These are phyloP conservation scores for Zalophus californianus DNA, from an alignment of 2,797 vertebrate genomes.

Conservation along the genomic window DNA sequence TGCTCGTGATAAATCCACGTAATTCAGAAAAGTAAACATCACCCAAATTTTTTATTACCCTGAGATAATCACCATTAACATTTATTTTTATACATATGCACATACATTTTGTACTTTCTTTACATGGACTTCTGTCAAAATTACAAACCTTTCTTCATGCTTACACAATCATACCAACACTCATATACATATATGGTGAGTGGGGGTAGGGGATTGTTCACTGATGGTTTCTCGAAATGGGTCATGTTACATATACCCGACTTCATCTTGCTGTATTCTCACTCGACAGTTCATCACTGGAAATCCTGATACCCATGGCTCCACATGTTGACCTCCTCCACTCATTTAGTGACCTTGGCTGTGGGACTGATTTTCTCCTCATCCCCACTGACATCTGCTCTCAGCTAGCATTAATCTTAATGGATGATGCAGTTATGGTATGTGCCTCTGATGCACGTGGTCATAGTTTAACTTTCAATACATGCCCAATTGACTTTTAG, in stretches of 20 bases:
- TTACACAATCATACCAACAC: background rate
- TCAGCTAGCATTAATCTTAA: background rate
- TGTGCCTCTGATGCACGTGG: background rate
- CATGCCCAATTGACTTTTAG: background rate
- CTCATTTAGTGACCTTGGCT: background rate
- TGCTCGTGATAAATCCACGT: background rate
- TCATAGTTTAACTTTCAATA: background rate
- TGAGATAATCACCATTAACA: background rate
- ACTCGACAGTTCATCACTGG: background rate
- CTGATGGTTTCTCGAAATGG: background rate
- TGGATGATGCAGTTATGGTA: background rate
- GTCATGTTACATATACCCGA: background rate
- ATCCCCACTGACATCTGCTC: background rate
- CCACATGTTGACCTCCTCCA: background rate
- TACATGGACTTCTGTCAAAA: background rate
- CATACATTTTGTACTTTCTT: background rate
- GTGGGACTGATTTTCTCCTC: background rate
- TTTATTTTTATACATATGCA: background rate
- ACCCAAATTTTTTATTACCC: background rate
- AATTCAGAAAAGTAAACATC: slow-evolving; percentile 24
- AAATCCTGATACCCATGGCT: background rate
- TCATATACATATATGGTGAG: background rate
- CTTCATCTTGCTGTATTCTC: background rate
- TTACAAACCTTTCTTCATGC: background rate
- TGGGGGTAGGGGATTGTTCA: background rate